phyloP scores from a whole-genome alignment of 1,140 invertebrate genomes.

The Kradibia gibbosae region DNA sequence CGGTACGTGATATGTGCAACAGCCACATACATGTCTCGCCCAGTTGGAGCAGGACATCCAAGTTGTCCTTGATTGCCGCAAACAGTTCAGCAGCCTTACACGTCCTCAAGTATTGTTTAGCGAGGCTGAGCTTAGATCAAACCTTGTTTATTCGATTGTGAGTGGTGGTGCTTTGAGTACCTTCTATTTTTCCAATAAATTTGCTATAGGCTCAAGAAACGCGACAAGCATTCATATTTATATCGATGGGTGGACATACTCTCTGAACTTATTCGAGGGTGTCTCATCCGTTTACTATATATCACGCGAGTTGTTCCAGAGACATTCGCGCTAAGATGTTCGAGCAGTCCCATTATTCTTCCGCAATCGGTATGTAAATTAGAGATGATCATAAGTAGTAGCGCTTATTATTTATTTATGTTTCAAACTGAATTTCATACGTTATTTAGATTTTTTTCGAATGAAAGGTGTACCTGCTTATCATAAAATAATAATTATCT shows the following conservation, averaged over 20 bases:
- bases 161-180: background rate
- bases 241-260: background rate
- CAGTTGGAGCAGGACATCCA: slow-evolving; percentile 14
- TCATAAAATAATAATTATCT: no score
- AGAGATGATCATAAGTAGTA: no score
- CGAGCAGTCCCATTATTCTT: background rate
- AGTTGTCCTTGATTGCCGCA: slow-evolving; percentile 6
- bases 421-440: no score
- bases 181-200: background rate
- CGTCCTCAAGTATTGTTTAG: background rate
- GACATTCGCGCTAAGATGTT: background rate
- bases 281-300: no score
- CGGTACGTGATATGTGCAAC: slow-evolving; percentile 29
- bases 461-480: no score
- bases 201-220: background rate
- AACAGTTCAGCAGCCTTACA: slow-evolving; percentile 6
- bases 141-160: background rate
- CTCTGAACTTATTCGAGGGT: background rate
- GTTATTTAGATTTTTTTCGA: no score
- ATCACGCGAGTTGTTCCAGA: background rate
- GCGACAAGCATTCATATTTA: background rate
- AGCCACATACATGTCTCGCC: background rate
- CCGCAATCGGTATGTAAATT: slow-evolving; percentile 20
- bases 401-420: no score
- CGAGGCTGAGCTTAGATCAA: background rate